phyloP scores from a whole-genome alignment of 2,888 invertebrate species.

The Amiota mariae region DNA sequence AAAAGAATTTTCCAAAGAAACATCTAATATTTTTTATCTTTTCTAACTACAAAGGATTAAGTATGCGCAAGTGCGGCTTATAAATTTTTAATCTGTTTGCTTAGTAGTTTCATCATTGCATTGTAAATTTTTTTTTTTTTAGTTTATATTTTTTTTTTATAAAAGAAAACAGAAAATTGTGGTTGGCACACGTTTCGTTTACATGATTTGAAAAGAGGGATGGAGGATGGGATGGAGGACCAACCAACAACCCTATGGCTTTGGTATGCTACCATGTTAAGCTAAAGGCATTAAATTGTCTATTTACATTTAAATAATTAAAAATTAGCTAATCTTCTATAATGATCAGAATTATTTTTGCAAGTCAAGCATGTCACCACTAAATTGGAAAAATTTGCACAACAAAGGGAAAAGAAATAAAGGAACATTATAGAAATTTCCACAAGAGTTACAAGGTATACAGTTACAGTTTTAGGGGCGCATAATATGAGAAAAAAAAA shows the following conservation, averaged over 20 bases:
- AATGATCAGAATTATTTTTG: not conserved
- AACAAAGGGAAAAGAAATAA: no score
- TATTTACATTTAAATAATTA: slow-evolving; percentile 28
- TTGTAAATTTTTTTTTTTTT: slow-evolving; percentile 46
- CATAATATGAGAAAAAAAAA: not conserved
- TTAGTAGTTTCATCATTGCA: not conserved
- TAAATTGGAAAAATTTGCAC: no score
- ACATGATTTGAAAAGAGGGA: not conserved
- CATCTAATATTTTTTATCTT: not conserved
- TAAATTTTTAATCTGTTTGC: slow-evolving; percentile 61
- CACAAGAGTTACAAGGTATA: slow-evolving; percentile 22
- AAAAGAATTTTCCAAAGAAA: slow-evolving; percentile 1
- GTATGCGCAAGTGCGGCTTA: slow-evolving; percentile 63
- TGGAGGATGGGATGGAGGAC: not conserved
- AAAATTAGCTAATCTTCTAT: slow-evolving; percentile 11
- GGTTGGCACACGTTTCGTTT: slow-evolving; percentile 57
- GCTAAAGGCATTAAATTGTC: not conserved
- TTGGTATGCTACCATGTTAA: slow-evolving; percentile 40
- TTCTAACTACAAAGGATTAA: slow-evolving; percentile 25
- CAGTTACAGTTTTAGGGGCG: slow-evolving; percentile 22
- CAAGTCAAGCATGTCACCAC: slow-evolving; percentile 54
- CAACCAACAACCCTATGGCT: not conserved
- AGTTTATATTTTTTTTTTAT: slow-evolving; percentile 24
- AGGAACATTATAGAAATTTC: not conserved
- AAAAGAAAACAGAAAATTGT: slow-evolving; percentile 48